phyloP scores from a whole-genome alignment of 2,888 invertebrate species.

The Sussaba pulchella region DNA sequence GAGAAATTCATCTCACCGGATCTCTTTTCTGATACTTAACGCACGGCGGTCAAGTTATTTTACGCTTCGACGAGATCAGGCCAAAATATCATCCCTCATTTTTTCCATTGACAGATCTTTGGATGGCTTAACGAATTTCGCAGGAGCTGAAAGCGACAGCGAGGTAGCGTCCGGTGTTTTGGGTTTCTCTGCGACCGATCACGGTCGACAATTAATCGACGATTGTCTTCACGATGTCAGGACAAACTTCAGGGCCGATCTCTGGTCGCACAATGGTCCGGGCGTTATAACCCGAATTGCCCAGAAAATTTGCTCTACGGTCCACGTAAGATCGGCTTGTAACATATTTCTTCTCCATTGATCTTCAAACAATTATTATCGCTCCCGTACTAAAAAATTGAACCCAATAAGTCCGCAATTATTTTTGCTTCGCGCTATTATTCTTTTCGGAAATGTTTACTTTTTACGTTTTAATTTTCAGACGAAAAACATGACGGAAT shows the following conservation, averaged over 20 bases:
- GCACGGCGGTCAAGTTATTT: slow-evolving; percentile 11
- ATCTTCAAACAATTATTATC: too few relatives aligned
- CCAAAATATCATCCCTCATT: too few relatives aligned
- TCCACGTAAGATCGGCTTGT: slow-evolving; percentile 83
- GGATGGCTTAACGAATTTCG: slow-evolving; percentile 87
- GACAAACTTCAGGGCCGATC: slow-evolving; percentile 85
- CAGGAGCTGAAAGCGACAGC: slow-evolving; percentile 86
- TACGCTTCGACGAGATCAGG: too few relatives aligned
- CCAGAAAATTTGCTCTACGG: slow-evolving; percentile 86
- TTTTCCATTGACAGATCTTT: slow-evolving; percentile 84
- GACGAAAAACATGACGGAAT: slow-evolving; percentile 85
- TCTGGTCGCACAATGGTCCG: slow-evolving; percentile 88
- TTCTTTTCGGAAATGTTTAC: too few relatives aligned
- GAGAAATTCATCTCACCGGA: too few relatives aligned
- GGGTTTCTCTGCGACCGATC: slow-evolving; percentile 86
- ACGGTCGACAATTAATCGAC: slow-evolving; percentile 87
- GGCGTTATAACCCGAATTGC: slow-evolving; percentile 89
- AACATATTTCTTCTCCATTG: too few relatives aligned
- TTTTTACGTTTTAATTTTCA: too few relatives aligned
- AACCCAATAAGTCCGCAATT: too few relatives aligned
- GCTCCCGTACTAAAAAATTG: too few relatives aligned
- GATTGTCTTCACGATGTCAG: slow-evolving; percentile 86
- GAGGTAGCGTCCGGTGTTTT: slow-evolving; percentile 89
- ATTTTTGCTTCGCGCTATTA: too few relatives aligned
- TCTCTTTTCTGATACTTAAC: too few relatives aligned